Conservation (phyloP, 2,888 invertebrate genomes). For the Neelides folsomi region DNA sequence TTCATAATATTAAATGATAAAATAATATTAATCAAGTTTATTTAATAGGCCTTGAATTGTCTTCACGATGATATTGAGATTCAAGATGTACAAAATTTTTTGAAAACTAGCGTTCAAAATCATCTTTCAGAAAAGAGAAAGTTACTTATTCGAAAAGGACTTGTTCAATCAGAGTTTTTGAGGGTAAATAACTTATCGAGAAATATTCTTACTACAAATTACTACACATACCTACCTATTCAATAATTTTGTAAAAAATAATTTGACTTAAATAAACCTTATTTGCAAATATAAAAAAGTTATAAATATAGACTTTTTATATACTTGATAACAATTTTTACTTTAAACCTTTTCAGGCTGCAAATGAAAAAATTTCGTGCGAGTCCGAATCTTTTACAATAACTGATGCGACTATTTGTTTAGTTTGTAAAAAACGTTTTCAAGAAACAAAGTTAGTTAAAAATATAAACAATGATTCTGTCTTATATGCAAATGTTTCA, state of each 20-base stretch:
- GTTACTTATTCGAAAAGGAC: conserved; percentile 64
- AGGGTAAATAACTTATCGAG: conserved; percentile 45
- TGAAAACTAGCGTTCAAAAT: conserved; percentile 62
- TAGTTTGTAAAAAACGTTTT: conserved; percentile 84
- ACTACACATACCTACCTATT: no score
- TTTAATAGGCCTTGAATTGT: conserved; percentile 52
- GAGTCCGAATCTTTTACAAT: conserved; percentile 72
- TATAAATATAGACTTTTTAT: no score
- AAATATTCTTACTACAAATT: not conserved
- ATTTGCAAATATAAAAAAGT: no score
- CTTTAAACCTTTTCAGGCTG: conserved; percentile 43
- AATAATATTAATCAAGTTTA: no score
- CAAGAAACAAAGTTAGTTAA: conserved; percentile 62
- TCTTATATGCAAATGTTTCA: conserved; percentile 2
- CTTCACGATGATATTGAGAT: conserved; percentile 70
- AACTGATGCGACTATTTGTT: conserved; percentile 75
- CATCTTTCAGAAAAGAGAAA: conserved; percentile 59
- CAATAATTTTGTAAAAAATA: no score
- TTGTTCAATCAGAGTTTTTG: conserved; percentile 70
- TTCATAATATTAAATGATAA: not conserved
- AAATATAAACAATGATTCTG: no score
- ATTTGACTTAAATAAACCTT: no score
- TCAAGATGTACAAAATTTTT: conserved; percentile 57
- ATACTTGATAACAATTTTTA: not conserved
- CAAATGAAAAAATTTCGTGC: conserved; percentile 62